Conservation (phyloP, 2,113 vertebrate genomes). For the Melierax canorus region DNA sequence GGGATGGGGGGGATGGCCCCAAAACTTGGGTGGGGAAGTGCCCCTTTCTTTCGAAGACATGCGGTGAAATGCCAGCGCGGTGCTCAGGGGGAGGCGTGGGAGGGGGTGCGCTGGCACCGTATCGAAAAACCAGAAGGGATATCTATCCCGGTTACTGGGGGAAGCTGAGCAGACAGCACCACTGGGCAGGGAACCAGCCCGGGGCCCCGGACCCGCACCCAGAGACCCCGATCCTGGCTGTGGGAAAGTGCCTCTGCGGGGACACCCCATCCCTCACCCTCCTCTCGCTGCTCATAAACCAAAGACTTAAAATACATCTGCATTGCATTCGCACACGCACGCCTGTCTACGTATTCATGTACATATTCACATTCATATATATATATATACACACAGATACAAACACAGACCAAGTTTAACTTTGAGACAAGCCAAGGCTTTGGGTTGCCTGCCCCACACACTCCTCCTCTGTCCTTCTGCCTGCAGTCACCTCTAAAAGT, state of each 20-base stretch:
- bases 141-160: background rate
- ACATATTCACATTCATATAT: background rate
- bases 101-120: accelerated
- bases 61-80: background rate
- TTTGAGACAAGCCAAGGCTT: background rate
- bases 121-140: background rate
- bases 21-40: background rate
- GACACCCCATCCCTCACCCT: background rate
- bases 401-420: background rate
- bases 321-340: no score
- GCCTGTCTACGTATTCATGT: no score
- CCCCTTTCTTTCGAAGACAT: background rate
- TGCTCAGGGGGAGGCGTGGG: background rate
- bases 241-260: background rate
- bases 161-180: background rate
- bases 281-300: background rate
- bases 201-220: background rate
- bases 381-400: background rate
- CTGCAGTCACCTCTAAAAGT: slow-evolving; percentile 14
- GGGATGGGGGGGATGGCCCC: background rate
- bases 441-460: background rate
- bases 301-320: background rate
- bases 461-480: background rate
- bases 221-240: background rate
- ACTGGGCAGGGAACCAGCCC: background rate